These are phyloP conservation scores for Danionella cerebrum DNA, from an alignment of 2,113 vertebrate species.

Conservation along the genomic window DNA sequence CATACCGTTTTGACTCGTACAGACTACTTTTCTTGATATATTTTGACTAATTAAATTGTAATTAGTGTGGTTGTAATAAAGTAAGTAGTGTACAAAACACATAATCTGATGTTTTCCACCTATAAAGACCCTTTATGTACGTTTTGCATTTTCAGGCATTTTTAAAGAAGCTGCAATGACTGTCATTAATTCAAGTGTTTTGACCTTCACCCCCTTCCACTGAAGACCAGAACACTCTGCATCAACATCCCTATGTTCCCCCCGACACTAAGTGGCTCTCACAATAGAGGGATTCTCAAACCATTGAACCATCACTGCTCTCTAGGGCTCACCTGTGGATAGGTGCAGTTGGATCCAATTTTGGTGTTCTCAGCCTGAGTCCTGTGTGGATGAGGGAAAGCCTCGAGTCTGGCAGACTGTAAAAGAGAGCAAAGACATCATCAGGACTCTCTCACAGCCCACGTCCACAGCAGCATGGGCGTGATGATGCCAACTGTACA, in stretches of 20 bases:
- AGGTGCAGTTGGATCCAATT: conserved; percentile 63
- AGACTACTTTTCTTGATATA: too few species aligned
- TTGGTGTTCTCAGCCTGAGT: conserved; percentile 59
- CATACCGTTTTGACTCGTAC: too few species aligned
- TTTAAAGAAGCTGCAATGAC: too few species aligned
- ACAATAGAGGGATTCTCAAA: not conserved
- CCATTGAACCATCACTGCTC: not conserved
- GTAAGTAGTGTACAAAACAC: too few species aligned
- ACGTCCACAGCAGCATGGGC: not conserved
- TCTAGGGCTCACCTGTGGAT: conserved; percentile 64
- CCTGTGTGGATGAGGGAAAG: conserved; percentile 70
- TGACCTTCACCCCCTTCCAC: too few species aligned
- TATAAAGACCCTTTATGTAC: too few species aligned
- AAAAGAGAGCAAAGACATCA: conserved; percentile 30
- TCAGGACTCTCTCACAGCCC: not conserved
- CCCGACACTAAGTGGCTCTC: not conserved
- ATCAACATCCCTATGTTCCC: not conserved
- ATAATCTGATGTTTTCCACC: too few species aligned
- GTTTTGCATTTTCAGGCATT: too few species aligned
- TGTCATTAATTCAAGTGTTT: too few species aligned
- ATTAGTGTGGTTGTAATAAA: too few species aligned
- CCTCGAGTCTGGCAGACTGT: conserved; percentile 69
- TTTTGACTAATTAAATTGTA: too few species aligned
- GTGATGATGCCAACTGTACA: conserved; percentile 13
- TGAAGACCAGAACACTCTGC: not conserved